phyloP scores from a whole-genome alignment of 2,797 vertebrate genomes.

The Cuculus canorus region DNA sequence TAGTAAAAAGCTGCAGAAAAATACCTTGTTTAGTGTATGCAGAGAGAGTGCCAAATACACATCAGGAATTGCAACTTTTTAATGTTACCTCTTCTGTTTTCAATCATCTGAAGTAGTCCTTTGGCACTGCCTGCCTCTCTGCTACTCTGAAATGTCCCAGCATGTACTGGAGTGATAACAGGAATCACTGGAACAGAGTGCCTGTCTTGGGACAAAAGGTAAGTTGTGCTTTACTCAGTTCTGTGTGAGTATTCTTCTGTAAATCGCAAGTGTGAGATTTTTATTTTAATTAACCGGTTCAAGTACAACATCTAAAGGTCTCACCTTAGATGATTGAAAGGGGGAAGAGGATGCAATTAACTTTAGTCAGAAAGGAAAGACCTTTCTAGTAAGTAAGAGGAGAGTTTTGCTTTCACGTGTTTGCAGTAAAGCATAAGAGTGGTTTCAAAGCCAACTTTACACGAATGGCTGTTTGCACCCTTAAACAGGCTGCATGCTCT shows the following conservation, averaged over 20 bases:
- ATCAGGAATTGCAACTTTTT: slow-evolving; percentile 65
- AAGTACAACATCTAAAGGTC: neutral
- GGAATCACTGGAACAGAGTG: slow-evolving; percentile 15
- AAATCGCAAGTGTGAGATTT: neutral
- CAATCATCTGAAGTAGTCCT: slow-evolving; percentile 62
- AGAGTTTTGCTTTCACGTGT: slow-evolving; percentile 8
- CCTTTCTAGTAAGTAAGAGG: neutral
- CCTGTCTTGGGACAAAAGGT: slow-evolving; percentile 42
- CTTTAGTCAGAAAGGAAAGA: slow-evolving; percentile 30
- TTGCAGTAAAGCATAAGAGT: slow-evolving; percentile 2
- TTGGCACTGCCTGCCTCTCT: slow-evolving; percentile 53
- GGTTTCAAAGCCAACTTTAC: neutral
- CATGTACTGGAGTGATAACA: neutral
- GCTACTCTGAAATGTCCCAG: slow-evolving; percentile 42
- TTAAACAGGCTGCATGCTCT: neutral
- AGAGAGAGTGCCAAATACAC: slow-evolving; percentile 72
- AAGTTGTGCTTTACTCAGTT: slow-evolving; percentile 29
- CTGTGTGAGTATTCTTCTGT: neutral
- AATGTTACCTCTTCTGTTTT: slow-evolving; percentile 63
- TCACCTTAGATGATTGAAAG: neutral
- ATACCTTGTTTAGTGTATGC: slow-evolving; percentile 25
- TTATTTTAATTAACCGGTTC: slow-evolving; percentile 13
- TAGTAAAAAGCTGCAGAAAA: slow-evolving; percentile 43
- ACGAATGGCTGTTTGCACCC: neutral
- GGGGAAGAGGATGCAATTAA: neutral